These are phyloP conservation scores for Campodea augens DNA, from an alignment of 1,140 invertebrate species.

Conservation along the genomic window DNA sequence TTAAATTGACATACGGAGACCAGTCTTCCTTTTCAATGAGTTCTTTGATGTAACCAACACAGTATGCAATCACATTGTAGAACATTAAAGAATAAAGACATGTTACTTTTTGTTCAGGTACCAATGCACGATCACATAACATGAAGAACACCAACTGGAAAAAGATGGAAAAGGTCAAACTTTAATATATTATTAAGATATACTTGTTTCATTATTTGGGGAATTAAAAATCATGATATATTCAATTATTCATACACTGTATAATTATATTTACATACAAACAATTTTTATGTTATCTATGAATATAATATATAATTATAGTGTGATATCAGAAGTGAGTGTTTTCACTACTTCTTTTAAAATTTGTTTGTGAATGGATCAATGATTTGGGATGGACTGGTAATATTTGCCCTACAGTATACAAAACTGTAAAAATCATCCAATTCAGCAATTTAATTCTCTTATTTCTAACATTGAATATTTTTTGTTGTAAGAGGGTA, in stretches of 20 bases:
- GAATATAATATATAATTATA: neutral
- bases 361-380: too few relatives aligned
- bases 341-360: too few relatives aligned
- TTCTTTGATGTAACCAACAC: slow-evolving; percentile 48
- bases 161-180: slow-evolving; percentile 12
- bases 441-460: too few relatives aligned
- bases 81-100: slow-evolving; percentile 58
- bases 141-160: slow-evolving; percentile 49
- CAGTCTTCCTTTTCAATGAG: slow-evolving; percentile 51
- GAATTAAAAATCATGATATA: neutral
- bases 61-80: slow-evolving; percentile 59
- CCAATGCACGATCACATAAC: slow-evolving; percentile 41
- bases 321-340: too few relatives aligned
- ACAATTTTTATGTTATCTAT: neutral
- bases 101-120: slow-evolving; percentile 38
- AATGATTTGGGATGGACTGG: too few relatives aligned
- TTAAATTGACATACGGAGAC: slow-evolving; percentile 49
- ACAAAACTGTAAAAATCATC: too few relatives aligned
- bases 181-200: neutral
- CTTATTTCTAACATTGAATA: too few relatives aligned
- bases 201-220: neutral
- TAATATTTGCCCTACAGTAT: too few relatives aligned
- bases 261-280: neutral
- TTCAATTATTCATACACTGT: neutral
- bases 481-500: too few relatives aligned